Conservation (phyloP, 2,113 vertebrate genomes). For the Toxotes jaculatrix region DNA sequence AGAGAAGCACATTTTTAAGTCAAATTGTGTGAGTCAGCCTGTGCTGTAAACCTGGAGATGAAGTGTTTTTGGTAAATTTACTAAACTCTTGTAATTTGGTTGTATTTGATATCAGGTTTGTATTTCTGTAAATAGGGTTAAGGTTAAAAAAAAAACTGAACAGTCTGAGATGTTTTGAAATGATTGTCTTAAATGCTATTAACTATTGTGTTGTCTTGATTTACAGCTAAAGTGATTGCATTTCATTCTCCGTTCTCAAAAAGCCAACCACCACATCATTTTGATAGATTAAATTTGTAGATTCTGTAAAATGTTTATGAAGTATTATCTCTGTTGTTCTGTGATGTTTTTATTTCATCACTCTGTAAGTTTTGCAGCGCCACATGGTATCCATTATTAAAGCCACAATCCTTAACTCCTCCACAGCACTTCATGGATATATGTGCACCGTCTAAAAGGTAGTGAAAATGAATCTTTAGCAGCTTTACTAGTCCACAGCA, state of each 20-base stretch:
- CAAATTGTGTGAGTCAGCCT: constrained; percentile 61
- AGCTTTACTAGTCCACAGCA: constrained; percentile 58
- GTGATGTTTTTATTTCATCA: constrained; percentile 72
- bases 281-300: constrained; percentile 77
- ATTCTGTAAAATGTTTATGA: constrained; percentile 76
- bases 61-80: constrained; percentile 77
- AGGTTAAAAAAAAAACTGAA: constrained; percentile 32
- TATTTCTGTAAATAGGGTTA: constrained; percentile 77
- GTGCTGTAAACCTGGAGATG: constrained; percentile 63
- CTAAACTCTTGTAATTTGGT: constrained; percentile 75
- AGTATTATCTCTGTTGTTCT: constrained; percentile 75
- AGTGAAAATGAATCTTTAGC: constrained; percentile 35
- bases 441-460: constrained; percentile 57
- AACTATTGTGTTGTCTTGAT: constrained; percentile 75
- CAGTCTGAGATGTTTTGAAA: constrained; percentile 61
- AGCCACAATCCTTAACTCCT: constrained; percentile 49
- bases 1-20: constrained; percentile 81
- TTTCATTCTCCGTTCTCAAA: constrained; percentile 42
- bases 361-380: constrained; percentile 67
- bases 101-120: constrained; percentile 81
- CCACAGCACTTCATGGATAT: constrained; percentile 47
- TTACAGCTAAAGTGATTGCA: constrained; percentile 65
- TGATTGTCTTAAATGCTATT: constrained; percentile 69
- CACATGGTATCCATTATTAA: constrained; percentile 56
- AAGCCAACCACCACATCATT: constrained; percentile 47